Base-by-base conservation (phyloP, 2,888 invertebrate genomes). In the Pseudeuparius sepicola region DNA sequence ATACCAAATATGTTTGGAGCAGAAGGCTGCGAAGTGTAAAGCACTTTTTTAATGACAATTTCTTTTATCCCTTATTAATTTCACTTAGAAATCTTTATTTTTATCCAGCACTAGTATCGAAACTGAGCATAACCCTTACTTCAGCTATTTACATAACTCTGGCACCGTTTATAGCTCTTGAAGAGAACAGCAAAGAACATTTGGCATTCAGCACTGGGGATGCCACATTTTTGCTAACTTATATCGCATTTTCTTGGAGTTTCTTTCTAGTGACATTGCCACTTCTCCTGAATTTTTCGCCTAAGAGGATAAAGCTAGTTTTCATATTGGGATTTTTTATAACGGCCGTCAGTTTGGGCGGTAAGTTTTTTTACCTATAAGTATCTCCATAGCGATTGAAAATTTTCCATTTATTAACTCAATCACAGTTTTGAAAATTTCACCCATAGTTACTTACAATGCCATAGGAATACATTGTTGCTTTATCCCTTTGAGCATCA, bases 241-340 rank as follows among this genome's bases (percentile, higher is more conserved):
- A 50, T 15, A 44, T 50, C 2, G 51, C 51, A 6, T 52, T 53
- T 31, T 41, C 51, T n/a, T 51, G 53, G 51, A 43, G 48, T 24
- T 43, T 53, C 29, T 53, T 50, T 14, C 33, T 53, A 11, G 37
- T 51, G 4, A 25, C 42, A 4, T 36, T 51, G 23, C 51, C 53
- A 4, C 28, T 52, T 20, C 31, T 51, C n/a, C 29, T 42, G 10
- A 49, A 44, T 14, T 37, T 50, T 15, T 44, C 44, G 4, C 37
- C 42, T 14, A 27, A 38, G 11, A 46, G 42, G 34, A 37, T 47
- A 9, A 41, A 46, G 25, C 34, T 43, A 5, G 35, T 45, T 2
- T 51, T 47, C 31, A 41, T 41, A n/a, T 40, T 44, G 15, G 52
- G 51, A 27, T 37, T 52, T 11, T 16, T 41, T 2, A 23, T 49